These are phyloP conservation scores for Capreolus pygargus DNA, from an alignment of 2,113 vertebrate genomes.

Conservation along the genomic window DNA sequence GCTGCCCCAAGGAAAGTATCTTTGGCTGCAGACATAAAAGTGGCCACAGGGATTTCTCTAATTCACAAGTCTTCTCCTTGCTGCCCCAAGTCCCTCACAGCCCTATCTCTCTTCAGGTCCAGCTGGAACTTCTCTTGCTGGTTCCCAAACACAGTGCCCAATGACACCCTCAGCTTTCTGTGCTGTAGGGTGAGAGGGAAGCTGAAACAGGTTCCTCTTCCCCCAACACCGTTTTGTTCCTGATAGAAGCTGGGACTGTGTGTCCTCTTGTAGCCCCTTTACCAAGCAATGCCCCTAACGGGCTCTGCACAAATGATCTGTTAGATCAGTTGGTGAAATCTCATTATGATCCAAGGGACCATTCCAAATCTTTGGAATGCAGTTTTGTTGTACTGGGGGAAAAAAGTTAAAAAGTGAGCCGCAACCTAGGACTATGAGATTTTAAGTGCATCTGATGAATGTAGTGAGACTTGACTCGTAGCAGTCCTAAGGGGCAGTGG, in stretches of 20 bases:
- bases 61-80: background rate
- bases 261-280: background rate
- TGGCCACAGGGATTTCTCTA: background rate
- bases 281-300: background rate
- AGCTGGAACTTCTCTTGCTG: background rate
- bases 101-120: background rate
- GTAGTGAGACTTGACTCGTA: background rate
- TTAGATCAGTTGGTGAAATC: background rate
- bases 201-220: background rate
- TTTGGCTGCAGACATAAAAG: background rate
- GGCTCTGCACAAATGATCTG: background rate
- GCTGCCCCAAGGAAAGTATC: background rate
- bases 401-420: background rate
- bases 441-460: background rate
- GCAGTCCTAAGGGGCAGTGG: background rate
- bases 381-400: background rate
- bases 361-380: background rate
- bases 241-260: background rate
- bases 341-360: background rate
- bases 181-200: background rate
- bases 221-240: background rate
- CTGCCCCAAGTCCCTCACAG: background rate
- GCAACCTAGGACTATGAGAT: background rate
- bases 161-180: background rate
- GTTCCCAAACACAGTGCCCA: background rate